Evolutionary conservation across 2,888 invertebrate species (phyloP).

Genomic region (Linnaemya tessellans): DNA sequence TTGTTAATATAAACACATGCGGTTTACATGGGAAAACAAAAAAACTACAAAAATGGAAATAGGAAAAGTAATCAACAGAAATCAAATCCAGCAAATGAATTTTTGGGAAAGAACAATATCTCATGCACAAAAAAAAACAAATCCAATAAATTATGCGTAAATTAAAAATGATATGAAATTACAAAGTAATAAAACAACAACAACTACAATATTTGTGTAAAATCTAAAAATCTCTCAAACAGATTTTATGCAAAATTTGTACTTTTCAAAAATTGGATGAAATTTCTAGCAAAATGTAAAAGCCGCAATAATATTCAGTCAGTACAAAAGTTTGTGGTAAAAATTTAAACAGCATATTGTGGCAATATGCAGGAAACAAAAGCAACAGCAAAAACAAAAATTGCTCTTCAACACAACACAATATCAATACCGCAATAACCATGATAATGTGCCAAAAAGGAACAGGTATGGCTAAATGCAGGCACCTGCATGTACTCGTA

Average conservation of each 20-base stretch:
- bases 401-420: constrained; percentile 23
- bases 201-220: constrained; percentile 9
- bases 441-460: constrained; percentile 33
- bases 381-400: constrained; percentile 4
- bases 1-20: constrained; percentile 53
- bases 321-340: constrained; percentile 58
- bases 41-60: neutral
- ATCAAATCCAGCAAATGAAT: constrained; percentile 21
- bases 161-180: constrained; percentile 16
- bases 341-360: constrained; percentile 62
- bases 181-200: neutral
- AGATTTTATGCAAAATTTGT: constrained; percentile 31
- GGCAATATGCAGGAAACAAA: constrained; percentile 32
- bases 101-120: neutral
- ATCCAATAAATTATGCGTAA: constrained; percentile 53
- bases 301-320: constrained; percentile 69
- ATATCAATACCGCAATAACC: constrained; percentile 47
- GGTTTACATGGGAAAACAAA: constrained; percentile 20
- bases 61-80: constrained; percentile 6
- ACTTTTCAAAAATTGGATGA: constrained; percentile 13
- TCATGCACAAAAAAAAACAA: constrained; percentile 27
- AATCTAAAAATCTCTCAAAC: constrained; percentile 30
- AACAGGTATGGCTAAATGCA: neutral
- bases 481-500: neutral
- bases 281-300: constrained; percentile 51